Evolutionary conservation across 92 coral and sea anemone genomes (phyloP).

Genomic region (Parazoanthus atlanticus): DNA sequence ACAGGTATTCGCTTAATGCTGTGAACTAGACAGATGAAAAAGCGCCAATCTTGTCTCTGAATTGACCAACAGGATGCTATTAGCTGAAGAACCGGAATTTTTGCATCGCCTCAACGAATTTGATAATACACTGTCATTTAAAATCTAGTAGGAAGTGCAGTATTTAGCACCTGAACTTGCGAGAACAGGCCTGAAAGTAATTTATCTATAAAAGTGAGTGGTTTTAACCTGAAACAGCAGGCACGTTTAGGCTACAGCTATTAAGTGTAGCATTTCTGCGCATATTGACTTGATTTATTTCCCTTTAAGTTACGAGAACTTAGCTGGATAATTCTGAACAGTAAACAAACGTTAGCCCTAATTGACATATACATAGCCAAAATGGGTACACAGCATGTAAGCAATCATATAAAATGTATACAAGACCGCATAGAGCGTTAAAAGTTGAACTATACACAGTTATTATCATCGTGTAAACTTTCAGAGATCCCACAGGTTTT

Average conservation of each 20-base stretch:
- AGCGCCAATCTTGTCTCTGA: not conserved
- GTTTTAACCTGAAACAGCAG: conserved; percentile 34
- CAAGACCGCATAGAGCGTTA: conserved; percentile 61
- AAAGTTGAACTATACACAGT: conserved; percentile 54
- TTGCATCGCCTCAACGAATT: not conserved
- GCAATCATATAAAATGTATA: conserved; percentile 52
- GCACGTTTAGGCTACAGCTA: not conserved
- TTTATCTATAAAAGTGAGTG: conserved; percentile 25
- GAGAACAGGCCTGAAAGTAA: conserved; percentile 38
- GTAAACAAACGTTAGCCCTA: conserved; percentile 45
- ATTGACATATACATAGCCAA: conserved; percentile 38
- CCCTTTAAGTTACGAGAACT: conserved; percentile 24
- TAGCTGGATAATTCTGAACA: not conserved
- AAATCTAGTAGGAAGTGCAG: conserved; percentile 18
- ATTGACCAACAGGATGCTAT: conserved; percentile 2
- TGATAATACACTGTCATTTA: conserved; percentile 34
- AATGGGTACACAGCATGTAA: conserved; percentile 58
- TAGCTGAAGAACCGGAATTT: conserved; percentile 14
- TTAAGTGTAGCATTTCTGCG: conserved; percentile 11
- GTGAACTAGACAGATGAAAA: conserved; percentile 39
- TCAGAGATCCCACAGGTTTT: conserved; percentile 5
- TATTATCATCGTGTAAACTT: conserved; percentile 61
- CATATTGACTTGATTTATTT: conserved; percentile 24
- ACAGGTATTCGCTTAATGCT: conserved; percentile 29
- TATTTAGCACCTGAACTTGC: conserved; percentile 36